A percentile compares a stretch with the other conserved stretches of the same genome.
Conservation (phyloP, 2,888 invertebrate species). For the Trachelus tabidus region DNA sequence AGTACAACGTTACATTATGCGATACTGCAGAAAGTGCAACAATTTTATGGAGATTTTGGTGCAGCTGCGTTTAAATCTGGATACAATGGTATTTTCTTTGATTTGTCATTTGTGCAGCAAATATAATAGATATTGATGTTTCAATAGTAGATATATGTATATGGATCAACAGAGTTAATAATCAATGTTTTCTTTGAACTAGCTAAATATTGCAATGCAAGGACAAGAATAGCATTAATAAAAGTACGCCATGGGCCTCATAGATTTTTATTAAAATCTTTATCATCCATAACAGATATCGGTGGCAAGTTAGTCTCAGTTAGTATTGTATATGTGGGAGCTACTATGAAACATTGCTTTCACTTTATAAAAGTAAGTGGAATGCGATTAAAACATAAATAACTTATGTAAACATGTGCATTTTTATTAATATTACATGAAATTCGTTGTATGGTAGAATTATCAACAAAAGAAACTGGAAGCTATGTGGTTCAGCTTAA, state of each 20-base stretch:
- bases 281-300: constrained; percentile 78
- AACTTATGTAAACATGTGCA: not conserved
- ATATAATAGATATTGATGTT: not conserved
- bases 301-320: constrained; percentile 73
- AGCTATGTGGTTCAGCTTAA: constrained; percentile 72
- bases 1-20: constrained; percentile 70
- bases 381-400: not conserved
- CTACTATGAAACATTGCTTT: constrained; percentile 83
- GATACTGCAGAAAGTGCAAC: constrained; percentile 74
- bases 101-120: not conserved
- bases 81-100: constrained; percentile 65
- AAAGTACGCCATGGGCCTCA: constrained; percentile 82
- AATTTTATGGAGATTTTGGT: constrained; percentile 82
- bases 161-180: not conserved
- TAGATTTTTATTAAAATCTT: constrained; percentile 74
- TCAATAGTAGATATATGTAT: not conserved
- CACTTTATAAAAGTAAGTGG: constrained; percentile 71
- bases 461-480: constrained; percentile 77
- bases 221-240: constrained; percentile 80
- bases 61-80: constrained; percentile 77
- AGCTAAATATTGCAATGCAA: constrained; percentile 83
- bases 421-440: not conserved
- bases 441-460: constrained; percentile 60
- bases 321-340: constrained; percentile 79
- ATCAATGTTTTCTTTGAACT: constrained; percentile 30